Evolutionary conservation across 2,113 vertebrate species (phyloP).

Genomic region (Paratilapia polleni): DNA sequence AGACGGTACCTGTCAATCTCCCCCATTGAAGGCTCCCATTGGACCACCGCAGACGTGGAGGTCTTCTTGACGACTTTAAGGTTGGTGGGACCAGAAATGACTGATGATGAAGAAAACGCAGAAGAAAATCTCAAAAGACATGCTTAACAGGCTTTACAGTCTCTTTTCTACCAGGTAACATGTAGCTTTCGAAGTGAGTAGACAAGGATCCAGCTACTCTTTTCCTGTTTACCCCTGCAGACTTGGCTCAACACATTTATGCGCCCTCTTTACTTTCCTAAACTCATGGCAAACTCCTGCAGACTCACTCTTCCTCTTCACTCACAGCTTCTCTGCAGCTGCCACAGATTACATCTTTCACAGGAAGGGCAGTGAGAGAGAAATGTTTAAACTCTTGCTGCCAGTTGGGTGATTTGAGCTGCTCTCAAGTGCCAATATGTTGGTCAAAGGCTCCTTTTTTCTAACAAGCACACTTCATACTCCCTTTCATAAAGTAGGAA

Average conservation of each 20-base stretch:
- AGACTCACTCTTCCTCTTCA: not conserved
- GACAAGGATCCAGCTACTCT: not conserved
- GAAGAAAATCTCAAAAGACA: not conserved
- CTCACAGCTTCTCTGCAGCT: not conserved
- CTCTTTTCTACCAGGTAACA: not conserved
- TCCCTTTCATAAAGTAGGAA: not conserved
- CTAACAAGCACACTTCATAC: not conserved
- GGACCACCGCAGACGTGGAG: conserved; percentile 72
- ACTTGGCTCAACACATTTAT: not conserved
- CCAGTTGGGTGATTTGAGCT: conserved; percentile 15
- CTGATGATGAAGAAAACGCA: conserved; percentile 43
- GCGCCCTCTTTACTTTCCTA: not conserved
- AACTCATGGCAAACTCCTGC: not conserved
- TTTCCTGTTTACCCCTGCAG: not conserved
- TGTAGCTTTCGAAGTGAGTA: not conserved
- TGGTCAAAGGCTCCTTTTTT: conserved; percentile 24
- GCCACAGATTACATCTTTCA: conserved; percentile 27
- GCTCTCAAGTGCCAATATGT: not conserved
- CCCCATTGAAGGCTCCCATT: conserved; percentile 78
- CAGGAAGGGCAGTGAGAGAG: conserved; percentile 11
- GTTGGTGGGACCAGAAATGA: conserved; percentile 76
- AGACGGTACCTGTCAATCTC: conserved; percentile 80
- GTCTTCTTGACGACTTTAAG: conserved; percentile 79
- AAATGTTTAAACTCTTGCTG: conserved; percentile 23
- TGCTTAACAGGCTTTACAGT: not conserved